Evolutionary conservation across 2,797 vertebrate genomes (phyloP), one percentile per base, ranked within the genome.

Genomic region (Sparus aurata): DNA sequence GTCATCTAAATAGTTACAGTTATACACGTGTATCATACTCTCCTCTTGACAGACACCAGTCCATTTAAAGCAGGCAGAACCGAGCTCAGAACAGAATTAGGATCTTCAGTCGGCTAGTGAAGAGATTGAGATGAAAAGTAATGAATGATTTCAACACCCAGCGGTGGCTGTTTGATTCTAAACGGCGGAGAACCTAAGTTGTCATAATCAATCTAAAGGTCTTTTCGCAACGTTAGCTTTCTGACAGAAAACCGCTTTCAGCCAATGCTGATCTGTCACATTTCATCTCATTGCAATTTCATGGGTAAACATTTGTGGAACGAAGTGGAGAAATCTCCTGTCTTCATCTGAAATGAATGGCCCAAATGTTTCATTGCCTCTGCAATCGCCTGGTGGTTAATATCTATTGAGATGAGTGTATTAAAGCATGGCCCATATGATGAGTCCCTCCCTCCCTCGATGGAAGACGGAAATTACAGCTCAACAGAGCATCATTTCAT

Each of bases 231-330:
- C 86, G 85, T 92, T 93, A 90, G 83, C 85, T 90, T 84, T 84
- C 52, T 87, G 90, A 94, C 90, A 92, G 87, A 92, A 88, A 89
- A 74, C 61, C 16, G 80, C 88, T 92, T 88, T 90, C 80, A 80
- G 80, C 52, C 49, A 79, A 84, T 86, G 92, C 93, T 88, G 89
- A 90, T 91, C 92, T 92, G 95, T 93, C 94, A 93, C 90, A 92
- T 91, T 88, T 90, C 84, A 93, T 95, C 90, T 88, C 81, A 87
- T 80, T 88, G 85, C 90, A 91, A 87, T 93, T 90, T 91, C 90
- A 89, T 75, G 89, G 85, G 91, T 88, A 94, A 93, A 93, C 86
- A 89, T 90, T 87, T 87, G 89, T 84, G 86, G 90, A 91, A 81
- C 82, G 67, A 84, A 83, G 91, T 84, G 84, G 79, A 90, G 87